Evolutionary conservation across 2,797 vertebrate species (phyloP).

Genomic region (Hoplostethus atlanticus): DNA sequence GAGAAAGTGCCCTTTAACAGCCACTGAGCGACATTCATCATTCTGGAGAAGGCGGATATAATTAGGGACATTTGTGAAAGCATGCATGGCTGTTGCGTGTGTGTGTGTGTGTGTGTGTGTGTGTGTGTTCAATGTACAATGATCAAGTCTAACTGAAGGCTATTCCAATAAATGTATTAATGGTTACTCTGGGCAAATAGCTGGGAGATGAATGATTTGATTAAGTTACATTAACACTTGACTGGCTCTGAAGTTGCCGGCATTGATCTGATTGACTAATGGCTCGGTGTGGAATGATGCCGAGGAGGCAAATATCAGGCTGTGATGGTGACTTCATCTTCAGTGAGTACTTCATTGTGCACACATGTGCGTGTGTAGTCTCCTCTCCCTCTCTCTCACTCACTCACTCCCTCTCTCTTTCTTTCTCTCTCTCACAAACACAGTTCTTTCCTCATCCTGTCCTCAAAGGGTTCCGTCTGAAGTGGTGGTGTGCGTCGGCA

Average conservation of each 20-base stretch:
- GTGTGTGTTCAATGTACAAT: constrained; percentile 8
- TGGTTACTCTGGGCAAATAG: constrained; percentile 49
- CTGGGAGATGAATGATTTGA: constrained; percentile 71
- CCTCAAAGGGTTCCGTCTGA: constrained; percentile 37
- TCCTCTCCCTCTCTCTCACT: not conserved
- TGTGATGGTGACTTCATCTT: constrained; percentile 26
- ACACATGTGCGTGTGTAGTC: not conserved
- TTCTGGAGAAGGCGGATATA: constrained; percentile 37
- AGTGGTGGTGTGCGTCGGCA: constrained; percentile 30
- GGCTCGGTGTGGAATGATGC: constrained; percentile 35
- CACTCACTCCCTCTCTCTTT: constrained; percentile 9
- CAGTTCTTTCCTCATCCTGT: constrained; percentile 33
- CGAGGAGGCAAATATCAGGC: constrained; percentile 28
- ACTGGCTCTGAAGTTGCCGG: constrained; percentile 40
- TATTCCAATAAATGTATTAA: constrained; percentile 63
- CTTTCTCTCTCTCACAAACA: constrained; percentile 15
- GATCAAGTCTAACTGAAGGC: constrained; percentile 55
- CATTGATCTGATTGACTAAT: constrained; percentile 62
- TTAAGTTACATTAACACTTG: constrained; percentile 63
- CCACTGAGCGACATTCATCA: constrained; percentile 53
- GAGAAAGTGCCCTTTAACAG: constrained; percentile 39
- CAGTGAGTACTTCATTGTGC: constrained; percentile 8
- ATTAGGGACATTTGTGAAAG: constrained; percentile 62
- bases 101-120: constrained; percentile 8
- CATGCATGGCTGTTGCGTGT: constrained; percentile 23